Conservation (phyloP, 2,888 invertebrate species). For the Noctua fimbriata region DNA sequence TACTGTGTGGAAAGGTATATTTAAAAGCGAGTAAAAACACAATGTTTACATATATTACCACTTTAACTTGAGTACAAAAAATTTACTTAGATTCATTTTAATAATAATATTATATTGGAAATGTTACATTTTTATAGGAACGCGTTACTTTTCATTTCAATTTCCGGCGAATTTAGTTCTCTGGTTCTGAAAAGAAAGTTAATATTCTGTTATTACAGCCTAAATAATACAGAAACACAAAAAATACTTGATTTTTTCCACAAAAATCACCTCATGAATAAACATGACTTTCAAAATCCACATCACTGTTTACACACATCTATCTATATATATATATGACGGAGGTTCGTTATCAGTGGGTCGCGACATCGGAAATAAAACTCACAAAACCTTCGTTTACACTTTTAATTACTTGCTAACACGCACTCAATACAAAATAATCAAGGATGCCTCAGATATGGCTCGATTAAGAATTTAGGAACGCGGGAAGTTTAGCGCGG, state of each 20-base stretch:
- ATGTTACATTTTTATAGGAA: not conserved
- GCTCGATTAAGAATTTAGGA: too few species aligned
- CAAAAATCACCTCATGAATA: not conserved
- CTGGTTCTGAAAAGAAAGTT: conserved; percentile 31
- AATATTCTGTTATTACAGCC: not conserved
- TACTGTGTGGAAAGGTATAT: not conserved
- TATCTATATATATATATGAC: too few species aligned
- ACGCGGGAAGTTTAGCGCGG: too few species aligned
- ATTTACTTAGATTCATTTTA: not conserved
- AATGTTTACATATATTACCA: conserved; percentile 31
- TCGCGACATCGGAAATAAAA: too few species aligned
- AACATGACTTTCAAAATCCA: not conserved
- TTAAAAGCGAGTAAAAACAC: not conserved
- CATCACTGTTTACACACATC: not conserved
- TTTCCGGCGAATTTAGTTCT: conserved; percentile 28
- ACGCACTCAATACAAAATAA: too few species aligned
- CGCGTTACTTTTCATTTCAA: too few species aligned
- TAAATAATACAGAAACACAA: not conserved
- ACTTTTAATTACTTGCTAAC: too few species aligned
- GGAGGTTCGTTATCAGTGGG: too few species aligned
- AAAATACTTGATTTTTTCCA: not conserved
- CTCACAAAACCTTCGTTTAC: too few species aligned
- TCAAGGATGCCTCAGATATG: too few species aligned
- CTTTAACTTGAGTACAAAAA: not conserved
- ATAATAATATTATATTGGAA: conserved; percentile 1